Conservation (phyloP, 2,797 vertebrate genomes). For the Tapirus indicus region DNA sequence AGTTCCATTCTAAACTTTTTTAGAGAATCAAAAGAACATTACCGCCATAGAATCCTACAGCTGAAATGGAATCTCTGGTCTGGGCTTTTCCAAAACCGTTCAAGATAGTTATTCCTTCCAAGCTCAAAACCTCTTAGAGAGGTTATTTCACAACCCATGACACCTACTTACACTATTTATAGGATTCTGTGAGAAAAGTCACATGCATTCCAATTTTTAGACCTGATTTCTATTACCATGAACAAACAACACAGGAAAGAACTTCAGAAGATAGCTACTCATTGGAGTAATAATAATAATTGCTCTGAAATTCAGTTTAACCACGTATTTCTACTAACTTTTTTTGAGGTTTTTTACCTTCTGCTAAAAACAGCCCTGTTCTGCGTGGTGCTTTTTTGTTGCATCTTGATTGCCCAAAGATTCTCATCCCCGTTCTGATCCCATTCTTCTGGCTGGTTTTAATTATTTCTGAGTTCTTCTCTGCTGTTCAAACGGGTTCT, state of each 20-base stretch:
- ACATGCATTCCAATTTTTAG: background rate
- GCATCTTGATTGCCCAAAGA: background rate
- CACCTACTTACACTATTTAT: background rate
- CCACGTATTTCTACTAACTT: background rate
- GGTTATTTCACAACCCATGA: background rate
- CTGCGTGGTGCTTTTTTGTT: background rate
- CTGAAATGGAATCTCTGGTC: background rate
- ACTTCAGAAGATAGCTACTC: background rate
- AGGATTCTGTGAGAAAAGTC: background rate
- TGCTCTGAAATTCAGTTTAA: background rate
- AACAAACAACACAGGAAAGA: background rate
- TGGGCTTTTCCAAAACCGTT: background rate
- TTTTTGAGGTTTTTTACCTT: background rate
- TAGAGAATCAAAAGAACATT: constrained; percentile 3
- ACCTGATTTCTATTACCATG: background rate
- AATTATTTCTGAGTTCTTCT: constrained; percentile 11
- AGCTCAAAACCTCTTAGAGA: background rate
- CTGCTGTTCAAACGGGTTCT: background rate
- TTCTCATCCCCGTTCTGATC: background rate
- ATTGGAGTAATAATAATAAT: background rate
- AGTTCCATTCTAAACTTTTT: constrained; percentile 19
- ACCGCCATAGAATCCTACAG: background rate
- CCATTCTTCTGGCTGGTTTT: background rate
- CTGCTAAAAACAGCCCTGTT: background rate
- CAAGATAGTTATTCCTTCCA: background rate